These are phyloP conservation scores for Argopecten irradians DNA, from an alignment of 1,140 invertebrate species.

Conservation along the genomic window DNA sequence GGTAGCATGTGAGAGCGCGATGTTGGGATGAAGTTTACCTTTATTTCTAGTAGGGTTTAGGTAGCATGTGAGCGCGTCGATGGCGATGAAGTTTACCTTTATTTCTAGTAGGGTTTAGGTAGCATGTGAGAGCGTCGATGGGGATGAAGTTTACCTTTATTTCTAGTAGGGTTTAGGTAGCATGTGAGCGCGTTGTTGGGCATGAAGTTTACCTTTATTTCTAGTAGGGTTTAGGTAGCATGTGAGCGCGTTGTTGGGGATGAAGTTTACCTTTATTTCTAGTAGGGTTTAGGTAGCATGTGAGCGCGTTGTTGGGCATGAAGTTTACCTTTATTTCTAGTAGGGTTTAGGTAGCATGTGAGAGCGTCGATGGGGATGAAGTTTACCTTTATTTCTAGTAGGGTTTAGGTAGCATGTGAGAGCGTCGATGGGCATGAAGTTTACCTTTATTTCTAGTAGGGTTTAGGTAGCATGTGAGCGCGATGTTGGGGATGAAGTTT, in stretches of 20 bases:
- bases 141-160: slow-evolving; percentile 63
- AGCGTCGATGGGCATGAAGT: no score
- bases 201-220: slow-evolving; percentile 80
- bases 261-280: slow-evolving; percentile 77
- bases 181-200: slow-evolving; percentile 96
- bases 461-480: no score
- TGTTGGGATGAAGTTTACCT: slow-evolving; percentile 56
- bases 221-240: slow-evolving; percentile 85
- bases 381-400: not conserved
- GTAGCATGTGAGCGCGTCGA: not conserved
- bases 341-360: slow-evolving; percentile 86
- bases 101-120: slow-evolving; percentile 79
- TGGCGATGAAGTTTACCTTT: slow-evolving; percentile 54
- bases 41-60: not conserved
- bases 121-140: slow-evolving; percentile 98
- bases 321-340: slow-evolving; percentile 64
- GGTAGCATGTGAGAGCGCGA: slow-evolving; percentile 80
- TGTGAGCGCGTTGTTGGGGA: slow-evolving; percentile 96
- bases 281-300: slow-evolving; percentile 87
- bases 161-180: slow-evolving; percentile 82
- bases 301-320: slow-evolving; percentile 93
- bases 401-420: no score
- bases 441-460: no score
- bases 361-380: slow-evolving; percentile 93
- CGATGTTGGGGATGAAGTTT: not conserved